phyloP scores from a whole-genome alignment of 2,113 vertebrate genomes.

The Psilopsiagon aurifrons region DNA sequence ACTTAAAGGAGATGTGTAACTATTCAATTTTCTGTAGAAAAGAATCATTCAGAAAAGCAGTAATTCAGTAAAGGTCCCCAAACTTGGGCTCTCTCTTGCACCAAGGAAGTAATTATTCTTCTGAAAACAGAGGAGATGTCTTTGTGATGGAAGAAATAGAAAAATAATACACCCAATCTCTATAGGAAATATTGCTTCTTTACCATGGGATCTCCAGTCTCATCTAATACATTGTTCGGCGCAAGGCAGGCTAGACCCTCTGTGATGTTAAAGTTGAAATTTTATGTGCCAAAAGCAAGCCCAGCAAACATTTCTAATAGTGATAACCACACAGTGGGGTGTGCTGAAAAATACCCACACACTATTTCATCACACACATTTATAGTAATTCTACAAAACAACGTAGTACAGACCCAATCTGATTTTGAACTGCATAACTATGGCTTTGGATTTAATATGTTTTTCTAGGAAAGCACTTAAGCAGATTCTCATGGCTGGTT shows the following conservation, averaged over 20 bases:
- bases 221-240: background rate
- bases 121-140: background rate
- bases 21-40: background rate
- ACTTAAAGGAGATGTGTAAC: background rate
- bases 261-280: background rate
- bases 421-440: background rate
- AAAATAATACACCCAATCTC: background rate
- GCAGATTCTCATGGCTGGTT: conserved; percentile 9
- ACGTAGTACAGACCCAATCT: background rate
- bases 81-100: background rate
- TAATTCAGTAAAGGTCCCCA: background rate
- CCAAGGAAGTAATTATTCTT: background rate
- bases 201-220: background rate
- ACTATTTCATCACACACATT: background rate
- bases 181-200: background rate
- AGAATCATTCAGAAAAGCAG: background rate
- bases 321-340: background rate
- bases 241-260: background rate
- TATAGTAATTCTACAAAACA: background rate
- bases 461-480: conserved; percentile 9
- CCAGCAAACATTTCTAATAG: background rate
- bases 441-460: background rate
- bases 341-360: background rate
- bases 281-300: background rate
- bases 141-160: background rate